phyloP scores from a whole-genome alignment of 2,797 vertebrate genomes.

The Ptychadena robeensis region DNA sequence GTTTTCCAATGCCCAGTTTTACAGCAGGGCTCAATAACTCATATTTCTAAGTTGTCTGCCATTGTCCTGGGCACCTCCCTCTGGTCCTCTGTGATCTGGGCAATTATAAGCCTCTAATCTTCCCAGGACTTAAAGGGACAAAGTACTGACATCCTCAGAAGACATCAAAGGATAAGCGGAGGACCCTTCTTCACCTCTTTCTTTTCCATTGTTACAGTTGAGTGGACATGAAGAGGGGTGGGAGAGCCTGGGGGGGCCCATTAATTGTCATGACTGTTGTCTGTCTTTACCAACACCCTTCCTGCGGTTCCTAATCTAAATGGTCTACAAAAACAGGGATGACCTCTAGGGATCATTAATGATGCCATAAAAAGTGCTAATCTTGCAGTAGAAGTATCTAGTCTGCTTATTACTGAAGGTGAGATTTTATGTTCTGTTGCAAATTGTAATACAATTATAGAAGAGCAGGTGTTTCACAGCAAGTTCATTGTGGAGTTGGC shows the following conservation, averaged over 20 bases:
- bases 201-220: constrained; percentile 27
- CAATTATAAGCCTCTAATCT: constrained; percentile 27
- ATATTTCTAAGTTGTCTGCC: not conserved
- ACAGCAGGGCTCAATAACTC: not conserved
- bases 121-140: constrained; percentile 18
- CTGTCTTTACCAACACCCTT: constrained; percentile 18
- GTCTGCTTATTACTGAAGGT: not conserved
- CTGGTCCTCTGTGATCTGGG: not conserved
- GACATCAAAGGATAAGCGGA: constrained; percentile 28
- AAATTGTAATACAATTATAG: not conserved
- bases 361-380: constrained; percentile 1
- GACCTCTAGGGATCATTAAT: not conserved
- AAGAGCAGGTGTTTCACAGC: too few relatives aligned
- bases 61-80: not conserved
- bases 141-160: constrained; percentile 1
- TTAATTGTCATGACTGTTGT: not conserved
- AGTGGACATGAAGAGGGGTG: constrained; percentile 7
- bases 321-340: not conserved
- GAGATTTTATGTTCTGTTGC: not conserved
- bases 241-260: constrained; percentile 18
- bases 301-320: not conserved
- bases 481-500: too few relatives aligned
- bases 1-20: not conserved
- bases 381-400: not conserved
- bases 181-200: constrained; percentile 18